phyloP scores from a whole-genome alignment of 2,113 vertebrate genomes.

The Pardalotus punctatus region DNA sequence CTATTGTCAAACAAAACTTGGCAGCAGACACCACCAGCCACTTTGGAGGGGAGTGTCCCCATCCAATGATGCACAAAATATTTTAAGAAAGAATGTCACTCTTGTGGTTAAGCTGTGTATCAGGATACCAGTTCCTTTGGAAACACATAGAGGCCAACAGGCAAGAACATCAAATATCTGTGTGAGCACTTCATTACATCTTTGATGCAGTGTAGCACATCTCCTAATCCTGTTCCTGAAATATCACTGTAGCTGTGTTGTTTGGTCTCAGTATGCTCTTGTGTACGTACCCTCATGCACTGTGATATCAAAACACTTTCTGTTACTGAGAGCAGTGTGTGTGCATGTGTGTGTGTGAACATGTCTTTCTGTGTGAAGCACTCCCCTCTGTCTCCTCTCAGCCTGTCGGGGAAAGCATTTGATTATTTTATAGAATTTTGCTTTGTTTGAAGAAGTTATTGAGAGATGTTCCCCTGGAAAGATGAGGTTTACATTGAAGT shows the following conservation, averaged over 20 bases:
- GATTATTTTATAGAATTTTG: constrained; percentile 15
- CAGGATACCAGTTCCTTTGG: background rate
- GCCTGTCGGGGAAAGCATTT: background rate
- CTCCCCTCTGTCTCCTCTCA: background rate
- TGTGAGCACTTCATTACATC: background rate
- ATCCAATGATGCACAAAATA: background rate
- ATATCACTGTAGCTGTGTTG: background rate
- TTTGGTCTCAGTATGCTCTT: constrained; percentile 27
- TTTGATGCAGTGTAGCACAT: background rate
- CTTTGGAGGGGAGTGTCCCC: background rate
- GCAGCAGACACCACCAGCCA: background rate
- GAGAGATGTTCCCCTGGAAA: background rate
- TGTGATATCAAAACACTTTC: constrained; percentile 15
- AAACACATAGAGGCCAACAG: background rate
- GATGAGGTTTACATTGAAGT: background rate
- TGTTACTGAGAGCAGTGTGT: background rate
- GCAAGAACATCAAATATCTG: background rate
- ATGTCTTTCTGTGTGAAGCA: background rate
- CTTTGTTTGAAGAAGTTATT: constrained; percentile 29
- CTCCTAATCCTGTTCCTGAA: background rate
- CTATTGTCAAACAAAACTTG: background rate
- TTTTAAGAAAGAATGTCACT: background rate
- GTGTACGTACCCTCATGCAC: background rate
- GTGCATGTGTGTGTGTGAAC: background rate
- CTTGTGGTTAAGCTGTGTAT: background rate